Percentiles rank a stretch among this genome's conserved stretches.
These are phyloP conservation scores for Tethea ocularis DNA, from an alignment of 2,888 invertebrate species.

Conservation along the genomic window DNA sequence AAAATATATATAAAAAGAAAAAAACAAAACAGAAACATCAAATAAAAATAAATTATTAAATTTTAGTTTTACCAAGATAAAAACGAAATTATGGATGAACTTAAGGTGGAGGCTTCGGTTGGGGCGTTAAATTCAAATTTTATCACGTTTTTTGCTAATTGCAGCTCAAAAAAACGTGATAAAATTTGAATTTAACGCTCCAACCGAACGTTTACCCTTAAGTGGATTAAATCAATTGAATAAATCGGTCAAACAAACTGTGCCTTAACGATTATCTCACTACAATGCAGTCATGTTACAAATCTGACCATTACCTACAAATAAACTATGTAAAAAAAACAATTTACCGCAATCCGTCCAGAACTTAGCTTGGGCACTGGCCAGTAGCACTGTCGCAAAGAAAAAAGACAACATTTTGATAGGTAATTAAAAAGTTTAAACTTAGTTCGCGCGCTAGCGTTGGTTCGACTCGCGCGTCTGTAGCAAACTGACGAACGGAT, in stretches of 20 bases:
- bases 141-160: no score
- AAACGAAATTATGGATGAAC: no score
- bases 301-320: background rate
- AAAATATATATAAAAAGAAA: no score
- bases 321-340: conserved; percentile 14
- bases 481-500: conserved; percentile 59
- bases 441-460: conserved; percentile 71
- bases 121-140: no score
- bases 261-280: background rate
- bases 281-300: background rate
- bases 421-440: conserved; percentile 17
- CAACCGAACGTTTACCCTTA: no score
- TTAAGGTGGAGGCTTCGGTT: no score
- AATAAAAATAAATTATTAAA: no score
- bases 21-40: no score
- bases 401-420: conserved; percentile 65
- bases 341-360: conserved; percentile 74
- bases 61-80: no score
- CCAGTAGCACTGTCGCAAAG: conserved; percentile 56
- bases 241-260: background rate
- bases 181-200: no score
- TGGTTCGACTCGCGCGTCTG: conserved; percentile 67
- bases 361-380: conserved; percentile 71
- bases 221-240: background rate
- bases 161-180: no score